These are phyloP conservation scores for Sturmia bella DNA, from an alignment of 2,888 invertebrate genomes.

Conservation along the genomic window DNA sequence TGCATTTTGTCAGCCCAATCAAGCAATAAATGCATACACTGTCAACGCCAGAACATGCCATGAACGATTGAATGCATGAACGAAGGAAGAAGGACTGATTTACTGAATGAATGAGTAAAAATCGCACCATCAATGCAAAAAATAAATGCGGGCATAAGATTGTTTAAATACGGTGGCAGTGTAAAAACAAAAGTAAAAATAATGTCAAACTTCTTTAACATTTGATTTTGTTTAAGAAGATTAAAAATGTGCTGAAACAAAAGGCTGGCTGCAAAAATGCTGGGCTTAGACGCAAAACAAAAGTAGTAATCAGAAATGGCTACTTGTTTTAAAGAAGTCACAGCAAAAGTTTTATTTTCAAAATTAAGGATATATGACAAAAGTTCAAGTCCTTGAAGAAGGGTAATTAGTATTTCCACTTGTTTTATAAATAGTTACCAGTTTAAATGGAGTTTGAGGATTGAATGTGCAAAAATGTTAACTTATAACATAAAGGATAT, in stretches of 20 bases:
- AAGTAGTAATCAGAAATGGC: too few relatives aligned
- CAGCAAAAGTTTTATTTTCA: too few relatives aligned
- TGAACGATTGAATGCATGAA: constrained; percentile 21
- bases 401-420: too few relatives aligned
- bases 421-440: too few relatives aligned
- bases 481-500: too few relatives aligned
- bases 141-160: constrained; percentile 42
- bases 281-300: background rate
- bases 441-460: too few relatives aligned
- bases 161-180: background rate
- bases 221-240: constrained; percentile 57
- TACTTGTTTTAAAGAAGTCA: too few relatives aligned
- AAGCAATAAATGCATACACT: constrained; percentile 62
- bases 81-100: constrained; percentile 6
- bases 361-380: too few relatives aligned
- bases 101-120: constrained; percentile 7
- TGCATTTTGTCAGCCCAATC: constrained; percentile 70
- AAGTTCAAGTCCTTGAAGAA: too few relatives aligned
- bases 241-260: constrained; percentile 21
- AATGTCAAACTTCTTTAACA: constrained; percentile 48
- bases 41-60: constrained; percentile 48
- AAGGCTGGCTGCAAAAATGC: background rate
- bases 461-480: too few relatives aligned
- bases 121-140: constrained; percentile 19
- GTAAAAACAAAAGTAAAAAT: constrained; percentile 16